phyloP scores from a whole-genome alignment of 2,113 vertebrate species.

The Daboia siamensis region DNA sequence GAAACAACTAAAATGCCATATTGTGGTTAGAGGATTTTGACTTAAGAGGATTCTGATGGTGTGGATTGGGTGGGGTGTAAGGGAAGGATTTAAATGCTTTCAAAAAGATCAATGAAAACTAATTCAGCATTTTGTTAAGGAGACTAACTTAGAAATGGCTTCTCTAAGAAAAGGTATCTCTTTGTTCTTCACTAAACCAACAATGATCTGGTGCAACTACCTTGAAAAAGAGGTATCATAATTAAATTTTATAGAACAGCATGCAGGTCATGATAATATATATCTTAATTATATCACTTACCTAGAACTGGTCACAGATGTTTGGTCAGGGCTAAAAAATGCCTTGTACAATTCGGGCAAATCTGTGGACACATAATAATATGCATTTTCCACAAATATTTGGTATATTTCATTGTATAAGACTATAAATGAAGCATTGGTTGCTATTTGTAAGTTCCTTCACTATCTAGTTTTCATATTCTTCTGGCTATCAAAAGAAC shows the following conservation, averaged over 20 bases:
- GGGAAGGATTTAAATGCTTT: slow-evolving; percentile 24
- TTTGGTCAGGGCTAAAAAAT: not conserved
- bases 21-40: slow-evolving; percentile 27
- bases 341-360: not conserved
- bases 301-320: too few relatives aligned
- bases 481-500: not conserved
- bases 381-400: not conserved
- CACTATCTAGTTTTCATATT: not conserved
- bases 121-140: slow-evolving; percentile 15
- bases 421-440: not conserved
- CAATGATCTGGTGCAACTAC: not conserved
- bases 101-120: slow-evolving; percentile 41
- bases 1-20: slow-evolving; percentile 29
- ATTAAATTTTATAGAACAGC: not conserved
- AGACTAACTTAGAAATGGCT: not conserved
- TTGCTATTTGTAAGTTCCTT: not conserved
- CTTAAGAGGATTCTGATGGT: slow-evolving; percentile 18
- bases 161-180: not conserved
- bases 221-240: not conserved
- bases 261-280: not conserved
- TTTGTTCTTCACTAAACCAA: not conserved
- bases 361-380: not conserved
- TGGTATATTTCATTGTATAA: not conserved
- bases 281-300: not conserved
- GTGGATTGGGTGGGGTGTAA: not conserved